These are phyloP conservation scores for Cyprinella venusta DNA, from an alignment of 2,797 vertebrate genomes.

Conservation along the genomic window DNA sequence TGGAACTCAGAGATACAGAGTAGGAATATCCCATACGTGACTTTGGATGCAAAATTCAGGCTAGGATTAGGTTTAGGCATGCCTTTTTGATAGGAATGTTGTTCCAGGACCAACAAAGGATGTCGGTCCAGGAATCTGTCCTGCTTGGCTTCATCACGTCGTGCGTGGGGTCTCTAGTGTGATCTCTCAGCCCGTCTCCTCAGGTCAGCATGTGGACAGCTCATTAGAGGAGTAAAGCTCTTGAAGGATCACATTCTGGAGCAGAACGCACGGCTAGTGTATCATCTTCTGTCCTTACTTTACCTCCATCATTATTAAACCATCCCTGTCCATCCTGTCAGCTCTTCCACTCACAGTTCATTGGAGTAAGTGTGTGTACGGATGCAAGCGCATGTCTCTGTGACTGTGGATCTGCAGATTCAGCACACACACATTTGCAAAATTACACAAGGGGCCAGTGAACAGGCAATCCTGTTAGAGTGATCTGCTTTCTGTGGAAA, in stretches of 20 bases:
- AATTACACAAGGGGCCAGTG: conserved; percentile 55
- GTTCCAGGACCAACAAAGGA: conserved; percentile 2
- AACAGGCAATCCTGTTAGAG: conserved; percentile 60
- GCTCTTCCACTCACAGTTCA: conserved; percentile 48
- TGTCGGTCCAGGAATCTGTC: neutral
- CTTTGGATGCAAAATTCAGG: neutral
- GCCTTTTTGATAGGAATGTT: conserved; percentile 7
- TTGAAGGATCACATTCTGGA: conserved; percentile 24
- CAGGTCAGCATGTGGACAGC: conserved; percentile 26
- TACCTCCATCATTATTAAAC: conserved; percentile 43
- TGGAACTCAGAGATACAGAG: neutral
- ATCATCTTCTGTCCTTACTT: conserved; percentile 45
- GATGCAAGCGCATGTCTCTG: neutral
- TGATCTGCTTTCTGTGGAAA: conserved; percentile 54
- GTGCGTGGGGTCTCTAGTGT: conserved; percentile 8
- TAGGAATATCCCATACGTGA: neutral
- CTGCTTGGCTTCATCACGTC: conserved; percentile 10
- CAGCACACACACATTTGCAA: conserved; percentile 40
- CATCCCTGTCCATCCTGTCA: conserved; percentile 31
- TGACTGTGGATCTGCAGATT: conserved; percentile 26
- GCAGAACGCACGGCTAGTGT: conserved; percentile 7
- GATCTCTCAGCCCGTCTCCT: conserved; percentile 28
- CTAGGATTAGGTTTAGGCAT: neutral
- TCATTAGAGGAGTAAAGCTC: conserved; percentile 28
- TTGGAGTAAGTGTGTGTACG: conserved; percentile 4